Evolutionary conservation across 2,113 vertebrate genomes (phyloP).

Genomic region (Panthera tigris): DNA sequence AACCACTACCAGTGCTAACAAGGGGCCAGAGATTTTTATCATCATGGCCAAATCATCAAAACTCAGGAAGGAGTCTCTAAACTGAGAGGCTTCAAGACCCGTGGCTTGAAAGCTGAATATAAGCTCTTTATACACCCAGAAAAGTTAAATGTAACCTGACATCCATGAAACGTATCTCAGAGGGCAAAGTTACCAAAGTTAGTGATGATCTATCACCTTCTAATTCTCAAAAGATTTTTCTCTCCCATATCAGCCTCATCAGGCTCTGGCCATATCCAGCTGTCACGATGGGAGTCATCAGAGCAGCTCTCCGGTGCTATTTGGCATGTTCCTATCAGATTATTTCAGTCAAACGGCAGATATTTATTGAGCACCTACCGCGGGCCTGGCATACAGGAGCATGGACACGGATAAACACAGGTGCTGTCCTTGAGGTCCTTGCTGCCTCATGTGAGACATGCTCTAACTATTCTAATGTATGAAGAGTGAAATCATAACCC

Average conservation of each 20-base stretch:
- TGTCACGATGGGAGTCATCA: not conserved
- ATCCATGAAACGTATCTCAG: not conserved
- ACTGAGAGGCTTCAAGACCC: conserved; percentile 14
- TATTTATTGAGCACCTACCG: not conserved
- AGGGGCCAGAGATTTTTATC: conserved; percentile 32
- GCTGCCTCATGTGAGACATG: not conserved
- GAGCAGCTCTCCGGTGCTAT: not conserved
- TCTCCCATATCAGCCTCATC: not conserved
- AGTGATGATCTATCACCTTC: not conserved
- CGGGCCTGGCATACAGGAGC: not conserved
- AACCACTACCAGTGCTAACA: conserved; percentile 27
- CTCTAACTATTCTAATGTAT: not conserved
- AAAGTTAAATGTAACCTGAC: conserved; percentile 16
- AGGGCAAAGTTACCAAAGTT: not conserved
- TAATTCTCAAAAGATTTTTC: not conserved
- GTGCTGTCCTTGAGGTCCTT: not conserved
- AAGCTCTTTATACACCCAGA: conserved; percentile 17
- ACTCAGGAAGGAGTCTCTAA: not conserved
- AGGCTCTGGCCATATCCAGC: not conserved
- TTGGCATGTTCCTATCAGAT: not conserved
- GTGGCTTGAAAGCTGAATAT: not conserved
- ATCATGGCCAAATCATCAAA: not conserved
- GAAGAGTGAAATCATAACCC: not conserved
- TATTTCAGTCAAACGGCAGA: not conserved
- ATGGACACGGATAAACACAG: not conserved